A percentile compares a stretch with the other conserved stretches of the same genome.
Conservation (phyloP, 2,888 invertebrate genomes). For the Branchinecta sandiegonensis region DNA sequence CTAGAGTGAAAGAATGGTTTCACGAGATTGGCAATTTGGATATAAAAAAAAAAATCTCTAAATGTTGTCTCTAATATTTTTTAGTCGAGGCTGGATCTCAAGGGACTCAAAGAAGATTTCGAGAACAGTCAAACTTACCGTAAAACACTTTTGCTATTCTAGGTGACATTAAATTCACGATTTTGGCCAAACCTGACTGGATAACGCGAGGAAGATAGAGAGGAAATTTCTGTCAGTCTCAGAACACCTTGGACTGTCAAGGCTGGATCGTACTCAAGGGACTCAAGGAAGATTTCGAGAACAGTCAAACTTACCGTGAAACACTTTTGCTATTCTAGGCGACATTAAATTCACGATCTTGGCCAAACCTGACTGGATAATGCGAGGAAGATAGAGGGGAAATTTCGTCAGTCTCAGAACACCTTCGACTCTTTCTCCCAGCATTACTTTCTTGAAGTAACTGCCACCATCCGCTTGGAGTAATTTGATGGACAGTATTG, state of each 20-base stretch:
- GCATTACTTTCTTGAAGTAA: conserved; percentile 1
- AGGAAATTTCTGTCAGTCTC: background rate
- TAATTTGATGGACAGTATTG: background rate
- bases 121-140: background rate
- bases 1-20: no score
- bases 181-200: background rate
- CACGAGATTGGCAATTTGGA: no score
- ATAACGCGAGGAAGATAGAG: background rate
- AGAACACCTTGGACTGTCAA: background rate
- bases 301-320: background rate
- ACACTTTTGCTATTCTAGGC: background rate
- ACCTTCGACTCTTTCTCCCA: conserved; percentile 3
- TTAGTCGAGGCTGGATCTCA: no score
- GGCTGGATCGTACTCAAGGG: no score
- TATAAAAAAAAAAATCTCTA: no score
- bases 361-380: background rate
- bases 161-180: background rate
- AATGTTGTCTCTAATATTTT: no score
- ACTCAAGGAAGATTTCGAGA: no score
- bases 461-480: conserved; percentile 9
- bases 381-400: background rate
- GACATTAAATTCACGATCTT: background rate
- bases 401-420: background rate
- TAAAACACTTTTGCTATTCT: background rate
- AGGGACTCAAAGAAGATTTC: no score